Conservation (phyloP, 1,140 invertebrate species). For the Drosophila kurseongensis region DNA sequence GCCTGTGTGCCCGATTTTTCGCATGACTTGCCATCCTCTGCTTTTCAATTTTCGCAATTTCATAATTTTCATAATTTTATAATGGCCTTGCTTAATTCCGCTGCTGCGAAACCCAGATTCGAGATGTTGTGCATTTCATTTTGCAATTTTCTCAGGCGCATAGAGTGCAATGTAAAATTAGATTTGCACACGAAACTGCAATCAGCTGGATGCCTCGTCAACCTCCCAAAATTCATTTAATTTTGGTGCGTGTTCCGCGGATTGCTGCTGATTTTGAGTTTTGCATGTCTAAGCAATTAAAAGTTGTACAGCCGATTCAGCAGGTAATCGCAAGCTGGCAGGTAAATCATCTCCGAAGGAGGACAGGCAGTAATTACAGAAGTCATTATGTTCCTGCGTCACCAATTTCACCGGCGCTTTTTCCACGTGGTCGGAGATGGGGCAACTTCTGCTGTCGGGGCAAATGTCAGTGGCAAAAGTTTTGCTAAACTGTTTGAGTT, state of each 20-base stretch:
- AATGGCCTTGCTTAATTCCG: slow-evolving; percentile 64
- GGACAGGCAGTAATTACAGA: slow-evolving; percentile 59
- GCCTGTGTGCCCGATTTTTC: slow-evolving; percentile 21
- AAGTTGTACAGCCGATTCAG: slow-evolving; percentile 70
- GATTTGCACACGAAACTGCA: slow-evolving; percentile 38
- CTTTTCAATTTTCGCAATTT: slow-evolving; percentile 50
- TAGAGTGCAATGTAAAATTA: slow-evolving; percentile 49
- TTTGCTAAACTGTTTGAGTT: slow-evolving; percentile 67
- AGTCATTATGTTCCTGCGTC: slow-evolving; percentile 68
- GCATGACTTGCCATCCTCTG: slow-evolving; percentile 17
- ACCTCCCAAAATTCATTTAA: slow-evolving; percentile 11
- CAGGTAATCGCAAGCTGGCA: slow-evolving; percentile 59
- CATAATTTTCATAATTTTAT: slow-evolving; percentile 71
- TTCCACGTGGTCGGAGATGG: slow-evolving; percentile 2
- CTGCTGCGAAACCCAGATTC: slow-evolving; percentile 2
- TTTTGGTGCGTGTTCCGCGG: slow-evolving; percentile 35
- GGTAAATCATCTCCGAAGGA: slow-evolving; percentile 16
- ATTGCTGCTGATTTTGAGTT: slow-evolving; percentile 36
- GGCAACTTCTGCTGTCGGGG: slow-evolving; percentile 24
- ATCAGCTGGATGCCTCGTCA: background rate
- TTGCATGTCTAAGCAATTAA: slow-evolving; percentile 75
- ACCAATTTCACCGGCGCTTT: slow-evolving; percentile 25
- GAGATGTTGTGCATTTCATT: slow-evolving; percentile 5
- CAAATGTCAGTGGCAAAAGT: slow-evolving; percentile 60
- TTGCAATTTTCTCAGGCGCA: slow-evolving; percentile 13